Percentiles rank a stretch among this genome's conserved stretches.
Evolutionary conservation across 1,140 invertebrate species (phyloP).

Genomic region (Potamilus streckersoni): DNA sequence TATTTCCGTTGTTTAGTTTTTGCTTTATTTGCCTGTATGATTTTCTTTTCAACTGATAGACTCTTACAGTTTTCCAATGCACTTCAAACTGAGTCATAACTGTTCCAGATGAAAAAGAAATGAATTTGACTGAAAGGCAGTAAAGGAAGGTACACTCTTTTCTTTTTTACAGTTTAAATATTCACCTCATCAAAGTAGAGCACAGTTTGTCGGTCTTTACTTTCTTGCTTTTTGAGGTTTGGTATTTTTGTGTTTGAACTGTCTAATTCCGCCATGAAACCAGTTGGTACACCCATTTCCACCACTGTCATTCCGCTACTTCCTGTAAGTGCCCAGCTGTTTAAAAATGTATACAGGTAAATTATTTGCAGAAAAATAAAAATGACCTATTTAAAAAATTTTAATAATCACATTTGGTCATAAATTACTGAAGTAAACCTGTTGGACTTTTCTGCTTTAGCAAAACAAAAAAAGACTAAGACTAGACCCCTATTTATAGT

Average conservation of each 20-base stretch:
- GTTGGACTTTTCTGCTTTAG: too few species aligned
- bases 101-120: neutral
- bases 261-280: constrained; percentile 44
- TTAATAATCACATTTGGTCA: too few species aligned
- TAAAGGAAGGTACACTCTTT: too few species aligned
- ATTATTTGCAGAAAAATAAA: too few species aligned
- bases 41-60: neutral
- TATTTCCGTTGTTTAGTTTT: neutral
- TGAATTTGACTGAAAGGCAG: neutral
- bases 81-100: neutral
- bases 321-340: constrained; percentile 40
- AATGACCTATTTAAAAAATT: too few species aligned
- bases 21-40: neutral
- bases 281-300: constrained; percentile 54
- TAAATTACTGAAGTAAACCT: too few species aligned
- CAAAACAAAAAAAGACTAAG: too few species aligned
- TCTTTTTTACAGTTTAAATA: neutral
- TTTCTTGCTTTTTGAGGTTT: constrained; percentile 23
- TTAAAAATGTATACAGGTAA: neutral
- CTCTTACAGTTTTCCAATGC: neutral
- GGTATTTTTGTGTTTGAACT: constrained; percentile 18
- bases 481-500: too few species aligned
- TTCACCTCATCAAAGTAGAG: constrained; percentile 35
- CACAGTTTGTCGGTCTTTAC: constrained; percentile 15
- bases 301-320: constrained; percentile 48